phyloP scores from a whole-genome alignment of 1,140 invertebrate species.

The Danaus plexippus region DNA sequence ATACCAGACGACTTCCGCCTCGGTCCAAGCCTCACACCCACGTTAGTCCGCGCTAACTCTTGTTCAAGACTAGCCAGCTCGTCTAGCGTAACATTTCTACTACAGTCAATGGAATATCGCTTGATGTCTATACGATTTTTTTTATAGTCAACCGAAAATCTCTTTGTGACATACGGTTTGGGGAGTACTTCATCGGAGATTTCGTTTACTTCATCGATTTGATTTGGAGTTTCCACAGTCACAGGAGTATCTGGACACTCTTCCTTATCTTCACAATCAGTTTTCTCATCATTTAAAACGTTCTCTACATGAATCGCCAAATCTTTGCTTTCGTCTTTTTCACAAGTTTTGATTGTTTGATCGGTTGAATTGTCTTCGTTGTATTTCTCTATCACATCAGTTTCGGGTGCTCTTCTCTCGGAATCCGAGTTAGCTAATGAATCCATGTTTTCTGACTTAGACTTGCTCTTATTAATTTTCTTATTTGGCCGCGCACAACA shows the following conservation, averaged over 20 bases:
- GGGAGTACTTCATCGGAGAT: conserved; percentile 42
- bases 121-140: conserved; percentile 54
- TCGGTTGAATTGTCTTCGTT: neutral
- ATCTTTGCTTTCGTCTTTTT: too few species aligned
- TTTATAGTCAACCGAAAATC: conserved; percentile 60
- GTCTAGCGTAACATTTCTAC: conserved; percentile 51
- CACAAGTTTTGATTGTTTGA: neutral
- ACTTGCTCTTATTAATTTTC: conserved; percentile 64
- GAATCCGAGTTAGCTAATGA: conserved; percentile 22
- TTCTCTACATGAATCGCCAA: too few species aligned
- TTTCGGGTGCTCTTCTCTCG: conserved; percentile 26
- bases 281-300: too few species aligned
- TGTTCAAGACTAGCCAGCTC: conserved; percentile 53
- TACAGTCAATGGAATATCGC: conserved; percentile 56
- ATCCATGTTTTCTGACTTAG: conserved; percentile 52
- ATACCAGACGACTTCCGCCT: conserved; percentile 68
- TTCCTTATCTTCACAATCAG: neutral
- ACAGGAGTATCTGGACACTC: neutral
- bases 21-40: conserved; percentile 40
- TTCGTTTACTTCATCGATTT: conserved; percentile 26
- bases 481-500: conserved; percentile 68
- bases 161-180: conserved; percentile 45
- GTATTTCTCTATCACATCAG: conserved; percentile 9
- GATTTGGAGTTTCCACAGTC: conserved; percentile 11
- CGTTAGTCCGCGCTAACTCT: conserved; percentile 55